Evolutionary conservation across 2,888 invertebrate genomes (phyloP), one percentile per base, ranked within the genome.

Genomic region (Beris chalybata): DNA sequence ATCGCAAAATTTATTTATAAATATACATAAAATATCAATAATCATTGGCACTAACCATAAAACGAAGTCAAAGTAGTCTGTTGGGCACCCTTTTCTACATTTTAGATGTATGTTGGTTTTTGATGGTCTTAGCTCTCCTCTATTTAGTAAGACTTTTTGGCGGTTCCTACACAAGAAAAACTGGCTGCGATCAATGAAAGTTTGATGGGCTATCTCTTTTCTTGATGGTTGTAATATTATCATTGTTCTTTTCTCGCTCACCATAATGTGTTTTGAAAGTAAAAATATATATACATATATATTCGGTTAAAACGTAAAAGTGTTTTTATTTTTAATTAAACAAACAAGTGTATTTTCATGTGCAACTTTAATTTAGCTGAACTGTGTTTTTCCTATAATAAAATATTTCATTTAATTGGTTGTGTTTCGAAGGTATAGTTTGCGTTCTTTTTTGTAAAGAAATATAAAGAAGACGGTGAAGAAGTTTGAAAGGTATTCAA

Each of bases 1-100:
- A 59, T 48, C n/a, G 31, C 15, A 29, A 15, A 22, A 22, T 22
- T 22, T 22, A 22, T 22, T 22, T 22, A 22, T 22, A 22, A 22
- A 22, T 22, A 45, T 15, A 44, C 5, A 43, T 29, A 45, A 44
- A 22, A 32, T 15, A 13, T 47, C 56, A 67, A 69, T 69, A 69
- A 69, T 69, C 69, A 69, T 69, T 69, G 69, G 69, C 69, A 69
- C 69, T 67, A 29, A 15, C 22, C 22, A 22, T 54, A 55, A 64
- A 64, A 64, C 22, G 22, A n/a, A 54, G 45, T 53, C 64, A 47
- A 31, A 54, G 55, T 53, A 44, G 53, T 63, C 29, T 64, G n/a
- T 47, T 64, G 53, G 45, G 55, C 45, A 44, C 38, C 38, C 38
- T 38, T 38, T 63, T 52, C 53, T 64, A 53, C 43, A 53, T 50